Evolutionary conservation across 2,113 vertebrate genomes (phyloP), one percentile per base, ranked within the genome.

Genomic region (human): DNA sequence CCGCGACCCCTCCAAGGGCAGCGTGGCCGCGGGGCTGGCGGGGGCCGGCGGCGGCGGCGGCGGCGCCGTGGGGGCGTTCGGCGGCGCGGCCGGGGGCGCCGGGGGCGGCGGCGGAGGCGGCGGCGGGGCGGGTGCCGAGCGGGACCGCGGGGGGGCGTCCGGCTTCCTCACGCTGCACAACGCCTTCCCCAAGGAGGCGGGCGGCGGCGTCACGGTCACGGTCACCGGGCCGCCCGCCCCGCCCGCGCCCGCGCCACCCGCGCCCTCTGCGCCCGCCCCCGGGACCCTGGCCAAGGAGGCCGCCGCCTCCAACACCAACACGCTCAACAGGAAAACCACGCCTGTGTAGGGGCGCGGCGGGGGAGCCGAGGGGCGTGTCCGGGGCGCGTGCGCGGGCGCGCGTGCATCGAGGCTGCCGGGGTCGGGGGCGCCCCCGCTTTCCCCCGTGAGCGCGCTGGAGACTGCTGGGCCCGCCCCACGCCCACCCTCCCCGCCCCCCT

Each of bases 81-180:
- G 98, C 20, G 98, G 98, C 6, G 98, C 99, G 98, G 12, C 99
- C 0, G 92, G 38, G 50, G 86, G 78, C 22, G 59, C 59, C 0
- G 84, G 59, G 8, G 48, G 78, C 27, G 87, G 76, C 12, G 55
- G 38, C 72, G 90, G 52, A 6, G 52, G 70, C 22, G 43, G 38
- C 70, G 84, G 93, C 66, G 95, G 91, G 72, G 87, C 96, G 40
- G 97, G 97, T 68, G 85, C 86, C 6, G 97, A 97, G 83, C 96
- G 97, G 97, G 97, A 98, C 97, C 97, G 97, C 76, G 97, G 86
- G 94, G 94, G 95, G 35, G 32, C 97, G 80, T 7, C 96, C 52
- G 99, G 99, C 98, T 99, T 99, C 90, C 99, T 99, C 98, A 99
- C 99, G 98, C 99, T 99, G 93, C 99, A 99, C 98, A 99, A 99